These are phyloP conservation scores for Acanthosoma haemorrhoidale DNA, from an alignment of 2,888 invertebrate genomes.

Conservation along the genomic window DNA sequence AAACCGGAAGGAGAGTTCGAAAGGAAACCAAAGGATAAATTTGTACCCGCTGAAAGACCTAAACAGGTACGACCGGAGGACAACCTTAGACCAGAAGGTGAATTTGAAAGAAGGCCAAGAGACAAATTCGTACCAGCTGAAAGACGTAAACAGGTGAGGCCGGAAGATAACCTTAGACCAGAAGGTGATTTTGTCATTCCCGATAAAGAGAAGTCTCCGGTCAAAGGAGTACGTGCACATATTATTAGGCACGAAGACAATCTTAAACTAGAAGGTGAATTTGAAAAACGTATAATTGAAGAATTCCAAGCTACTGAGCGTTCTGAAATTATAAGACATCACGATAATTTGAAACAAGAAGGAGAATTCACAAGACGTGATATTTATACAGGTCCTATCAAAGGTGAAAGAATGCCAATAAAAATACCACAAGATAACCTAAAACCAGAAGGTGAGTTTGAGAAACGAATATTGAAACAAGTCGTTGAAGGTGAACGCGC, in stretches of 20 bases:
- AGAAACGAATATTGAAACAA: constrained; percentile 45
- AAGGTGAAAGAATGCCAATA: constrained; percentile 52
- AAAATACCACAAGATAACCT: constrained; percentile 49
- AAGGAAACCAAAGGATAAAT: constrained; percentile 44
- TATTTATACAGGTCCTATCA: constrained; percentile 41
- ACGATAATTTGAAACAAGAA: constrained; percentile 44
- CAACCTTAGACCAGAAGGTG: constrained; percentile 51
- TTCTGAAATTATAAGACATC: constrained; percentile 45
- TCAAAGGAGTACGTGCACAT: constrained; percentile 53
- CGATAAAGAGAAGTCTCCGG: constrained; percentile 34
- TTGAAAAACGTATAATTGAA: constrained; percentile 41
- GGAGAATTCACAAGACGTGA: constrained; percentile 44
- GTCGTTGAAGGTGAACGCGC: constrained; percentile 53
- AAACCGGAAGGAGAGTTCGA: constrained; percentile 56
- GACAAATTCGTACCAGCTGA: constrained; percentile 53
- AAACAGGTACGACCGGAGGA: constrained; percentile 48
- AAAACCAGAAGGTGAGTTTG: constrained; percentile 47
- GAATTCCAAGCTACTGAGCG: constrained; percentile 48
- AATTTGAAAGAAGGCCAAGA: constrained; percentile 50
- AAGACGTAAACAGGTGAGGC: constrained; percentile 46
- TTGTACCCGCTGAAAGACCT: constrained; percentile 54
- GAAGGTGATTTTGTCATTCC: constrained; percentile 45
- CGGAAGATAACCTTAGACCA: constrained; percentile 44
- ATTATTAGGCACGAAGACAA: constrained; percentile 49
- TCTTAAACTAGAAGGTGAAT: constrained; percentile 46